These are phyloP conservation scores for Cremastobaeus sp. DNA, from an alignment of 2,888 invertebrate species.

Conservation along the genomic window DNA sequence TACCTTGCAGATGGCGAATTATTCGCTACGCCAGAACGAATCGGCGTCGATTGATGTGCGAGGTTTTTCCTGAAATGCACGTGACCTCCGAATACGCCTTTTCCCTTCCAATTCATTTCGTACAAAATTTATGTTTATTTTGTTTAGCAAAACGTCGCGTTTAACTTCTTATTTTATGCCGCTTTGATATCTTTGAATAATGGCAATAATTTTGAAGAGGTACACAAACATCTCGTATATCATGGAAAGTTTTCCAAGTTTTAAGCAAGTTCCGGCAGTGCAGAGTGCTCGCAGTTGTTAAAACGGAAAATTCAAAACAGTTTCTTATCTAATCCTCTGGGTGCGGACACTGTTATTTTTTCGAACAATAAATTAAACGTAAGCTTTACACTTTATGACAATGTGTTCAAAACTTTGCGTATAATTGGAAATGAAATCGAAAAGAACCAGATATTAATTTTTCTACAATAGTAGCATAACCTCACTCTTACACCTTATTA, in stretches of 20 bases:
- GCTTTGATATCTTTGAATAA: no score
- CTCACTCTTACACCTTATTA: no score
- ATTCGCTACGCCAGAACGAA: conserved; percentile 34
- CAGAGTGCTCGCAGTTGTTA: conserved; percentile 23
- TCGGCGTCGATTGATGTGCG: conserved; percentile 6
- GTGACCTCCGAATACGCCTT: neutral
- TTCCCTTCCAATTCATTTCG: no score
- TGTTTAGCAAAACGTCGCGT: no score
- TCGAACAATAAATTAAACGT: conserved; percentile 3
- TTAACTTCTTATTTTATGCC: no score
- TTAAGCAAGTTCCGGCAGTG: conserved; percentile 13
- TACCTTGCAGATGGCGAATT: conserved; percentile 36
- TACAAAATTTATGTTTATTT: no score
- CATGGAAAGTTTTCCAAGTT: conserved; percentile 25
- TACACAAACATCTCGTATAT: conserved; percentile 13
- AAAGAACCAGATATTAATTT: no score
- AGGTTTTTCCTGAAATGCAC: no score
- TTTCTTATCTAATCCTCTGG: conserved; percentile 32
- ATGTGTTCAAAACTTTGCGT: no score
- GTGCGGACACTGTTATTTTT: conserved; percentile 12
- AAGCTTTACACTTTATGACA: no score
- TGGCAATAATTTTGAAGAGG: conserved; percentile 24
- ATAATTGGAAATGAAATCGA: no score
- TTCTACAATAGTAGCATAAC: no score
- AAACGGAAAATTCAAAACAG: conserved; percentile 33